phyloP scores from a whole-genome alignment of 2,797 vertebrate species.

The Melanotaenia boesemani region DNA sequence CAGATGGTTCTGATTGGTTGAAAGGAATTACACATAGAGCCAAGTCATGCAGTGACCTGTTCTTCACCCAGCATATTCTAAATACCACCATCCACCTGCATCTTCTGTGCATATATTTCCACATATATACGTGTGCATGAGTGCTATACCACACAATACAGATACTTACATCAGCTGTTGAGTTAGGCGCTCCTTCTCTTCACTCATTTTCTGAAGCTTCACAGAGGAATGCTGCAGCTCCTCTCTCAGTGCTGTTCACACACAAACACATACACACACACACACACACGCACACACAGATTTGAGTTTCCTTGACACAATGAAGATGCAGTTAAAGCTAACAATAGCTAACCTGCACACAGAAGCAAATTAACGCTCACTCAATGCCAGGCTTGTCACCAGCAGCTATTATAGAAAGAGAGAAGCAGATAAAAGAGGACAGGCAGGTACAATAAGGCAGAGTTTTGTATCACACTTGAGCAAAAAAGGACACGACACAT shows the following conservation, averaged over 20 bases:
- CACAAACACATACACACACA: constrained; percentile 47
- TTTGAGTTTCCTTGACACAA: constrained; percentile 35
- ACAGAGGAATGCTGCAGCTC: constrained; percentile 57
- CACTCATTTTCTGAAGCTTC: constrained; percentile 57
- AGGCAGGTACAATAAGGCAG: constrained; percentile 27
- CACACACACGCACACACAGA: constrained; percentile 22
- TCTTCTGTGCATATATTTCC: constrained; percentile 38
- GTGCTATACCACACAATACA: constrained; percentile 47
- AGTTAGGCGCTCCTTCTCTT: constrained; percentile 59
- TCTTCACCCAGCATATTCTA: constrained; percentile 62
- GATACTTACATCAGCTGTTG: constrained; percentile 73
- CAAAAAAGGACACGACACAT: constrained; percentile 30
- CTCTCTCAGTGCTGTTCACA: constrained; percentile 54
- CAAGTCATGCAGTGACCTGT: constrained; percentile 59
- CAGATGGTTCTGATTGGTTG: constrained; percentile 50
- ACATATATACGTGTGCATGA: constrained; percentile 29
- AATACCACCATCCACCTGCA: constrained; percentile 70
- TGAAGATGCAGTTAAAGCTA: constrained; percentile 37
- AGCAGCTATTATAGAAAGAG: constrained; percentile 48
- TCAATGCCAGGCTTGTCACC: constrained; percentile 47
- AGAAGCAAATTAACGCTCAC: constrained; percentile 7
- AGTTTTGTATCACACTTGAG: constrained; percentile 35
- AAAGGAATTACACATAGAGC: constrained; percentile 37
- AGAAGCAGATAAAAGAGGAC: constrained; percentile 5
- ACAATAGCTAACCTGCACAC: constrained; percentile 35